Conservation (phyloP, 2,888 invertebrate species). For the Pyrrhosoma nymphula region DNA sequence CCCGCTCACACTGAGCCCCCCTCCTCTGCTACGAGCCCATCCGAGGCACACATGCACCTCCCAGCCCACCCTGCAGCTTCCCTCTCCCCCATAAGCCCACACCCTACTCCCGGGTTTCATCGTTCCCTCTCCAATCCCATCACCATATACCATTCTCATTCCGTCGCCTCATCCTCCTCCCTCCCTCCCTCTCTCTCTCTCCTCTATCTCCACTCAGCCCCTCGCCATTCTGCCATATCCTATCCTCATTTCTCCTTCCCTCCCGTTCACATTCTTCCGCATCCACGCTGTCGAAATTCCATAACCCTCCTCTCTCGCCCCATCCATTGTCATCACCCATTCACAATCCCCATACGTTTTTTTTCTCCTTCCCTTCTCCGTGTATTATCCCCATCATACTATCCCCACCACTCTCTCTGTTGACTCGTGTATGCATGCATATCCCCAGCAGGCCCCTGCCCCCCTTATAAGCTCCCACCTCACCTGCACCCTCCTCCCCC, state of each 20-base stretch:
- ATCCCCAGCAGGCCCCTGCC: neutral
- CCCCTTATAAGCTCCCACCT: neutral
- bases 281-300: neutral
- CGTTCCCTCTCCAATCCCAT: neutral
- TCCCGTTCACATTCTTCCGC: neutral
- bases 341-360: neutral
- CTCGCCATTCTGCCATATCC: neutral
- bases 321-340: conserved; percentile 2
- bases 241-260: neutral
- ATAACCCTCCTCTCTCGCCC: neutral
- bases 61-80: neutral
- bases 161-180: neutral
- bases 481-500: neutral
- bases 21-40: neutral
- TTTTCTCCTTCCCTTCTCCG: neutral
- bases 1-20: neutral
- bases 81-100: neutral
- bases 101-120: neutral
- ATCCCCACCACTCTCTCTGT: neutral
- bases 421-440: conserved; percentile 31
- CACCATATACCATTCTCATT: conserved; percentile 16
- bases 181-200: neutral
- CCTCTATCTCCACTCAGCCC: too few species aligned
- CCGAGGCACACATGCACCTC: neutral
- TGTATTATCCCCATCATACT: neutral